These are phyloP conservation scores for Hypomecis atomaria DNA, from an alignment of 2,888 invertebrate species.

Conservation along the genomic window DNA sequence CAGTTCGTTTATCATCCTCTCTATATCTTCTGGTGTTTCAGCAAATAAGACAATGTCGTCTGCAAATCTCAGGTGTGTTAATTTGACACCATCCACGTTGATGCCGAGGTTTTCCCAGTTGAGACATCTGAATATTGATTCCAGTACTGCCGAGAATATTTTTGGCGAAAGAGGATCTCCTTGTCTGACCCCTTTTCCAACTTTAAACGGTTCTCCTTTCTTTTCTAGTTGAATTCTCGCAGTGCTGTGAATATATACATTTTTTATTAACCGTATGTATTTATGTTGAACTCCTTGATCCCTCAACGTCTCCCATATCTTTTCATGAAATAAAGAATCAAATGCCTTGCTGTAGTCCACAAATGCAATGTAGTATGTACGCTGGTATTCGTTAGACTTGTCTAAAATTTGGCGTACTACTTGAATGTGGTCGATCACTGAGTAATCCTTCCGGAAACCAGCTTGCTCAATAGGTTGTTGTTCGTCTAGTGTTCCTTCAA, in stretches of 20 bases:
- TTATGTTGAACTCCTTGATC: constrained; percentile 41
- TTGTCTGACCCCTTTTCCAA: constrained; percentile 40
- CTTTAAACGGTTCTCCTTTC: constrained; percentile 22
- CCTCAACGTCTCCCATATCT: constrained; percentile 35
- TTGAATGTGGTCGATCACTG: constrained; percentile 33
- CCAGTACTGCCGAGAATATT: constrained; percentile 6
- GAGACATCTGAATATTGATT: constrained; percentile 2
- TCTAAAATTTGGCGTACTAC: constrained; percentile 33
- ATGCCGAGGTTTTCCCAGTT: constrained; percentile 1
- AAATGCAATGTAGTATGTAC: constrained; percentile 32
- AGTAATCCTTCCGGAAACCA: constrained; percentile 35
- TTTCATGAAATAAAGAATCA: constrained; percentile 37
- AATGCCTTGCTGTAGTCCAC: constrained; percentile 43
- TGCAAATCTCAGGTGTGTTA: constrained; percentile 11
- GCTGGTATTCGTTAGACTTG: constrained; percentile 34
- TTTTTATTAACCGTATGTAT: constrained; percentile 39
- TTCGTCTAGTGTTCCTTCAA: constrained; percentile 40
- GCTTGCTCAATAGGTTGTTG: constrained; percentile 17
- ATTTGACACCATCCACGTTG: neutral
- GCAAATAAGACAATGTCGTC: constrained; percentile 10
- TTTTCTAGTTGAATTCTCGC: constrained; percentile 34
- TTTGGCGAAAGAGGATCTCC: constrained; percentile 36
- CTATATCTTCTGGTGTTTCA: constrained; percentile 1
- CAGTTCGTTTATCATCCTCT: constrained; percentile 10
- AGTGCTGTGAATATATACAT: constrained; percentile 31